Evolutionary conservation across 2,797 vertebrate genomes (phyloP).

Genomic region (Fringilla coelebs): DNA sequence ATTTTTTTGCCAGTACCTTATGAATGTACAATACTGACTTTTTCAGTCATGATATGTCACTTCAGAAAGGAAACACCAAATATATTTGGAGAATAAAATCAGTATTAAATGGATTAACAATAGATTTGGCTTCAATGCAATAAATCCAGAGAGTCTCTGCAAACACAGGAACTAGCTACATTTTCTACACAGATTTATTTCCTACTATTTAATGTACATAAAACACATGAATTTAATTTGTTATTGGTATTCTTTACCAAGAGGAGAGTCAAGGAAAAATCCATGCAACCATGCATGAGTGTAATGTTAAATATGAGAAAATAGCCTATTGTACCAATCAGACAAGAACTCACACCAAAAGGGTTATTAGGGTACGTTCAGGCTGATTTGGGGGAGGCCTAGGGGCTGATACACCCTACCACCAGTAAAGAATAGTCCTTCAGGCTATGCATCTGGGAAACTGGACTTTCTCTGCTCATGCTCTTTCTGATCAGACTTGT

Average conservation of each 20-base stretch:
- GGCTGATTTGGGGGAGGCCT: not conserved
- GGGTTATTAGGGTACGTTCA: not conserved
- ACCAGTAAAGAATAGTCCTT: not conserved
- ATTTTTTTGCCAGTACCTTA: not conserved
- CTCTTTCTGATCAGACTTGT: conserved; percentile 35
- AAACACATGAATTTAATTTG: conserved; percentile 37
- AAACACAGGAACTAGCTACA: conserved; percentile 12
- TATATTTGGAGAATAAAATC: conserved; percentile 27
- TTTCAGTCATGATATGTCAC: not conserved
- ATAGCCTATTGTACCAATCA: not conserved
- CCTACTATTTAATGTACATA: conserved; percentile 31
- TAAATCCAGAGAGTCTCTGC: conserved; percentile 12
- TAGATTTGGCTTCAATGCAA: conserved; percentile 33
- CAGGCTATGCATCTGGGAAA: not conserved
- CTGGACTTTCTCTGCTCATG: conserved; percentile 8
- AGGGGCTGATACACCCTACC: not conserved
- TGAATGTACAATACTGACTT: not conserved
- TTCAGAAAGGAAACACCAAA: not conserved
- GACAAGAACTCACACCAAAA: not conserved
- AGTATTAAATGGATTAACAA: conserved; percentile 43
- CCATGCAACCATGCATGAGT: not conserved
- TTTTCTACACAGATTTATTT: conserved; percentile 44
- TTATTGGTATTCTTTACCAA: not conserved
- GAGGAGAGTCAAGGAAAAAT: not conserved
- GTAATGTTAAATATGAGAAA: not conserved